A percentile compares a stretch with the other conserved stretches of the same genome.
phyloP scores from a whole-genome alignment of 2,113 vertebrate species.

The Nansenia antarctica region DNA sequence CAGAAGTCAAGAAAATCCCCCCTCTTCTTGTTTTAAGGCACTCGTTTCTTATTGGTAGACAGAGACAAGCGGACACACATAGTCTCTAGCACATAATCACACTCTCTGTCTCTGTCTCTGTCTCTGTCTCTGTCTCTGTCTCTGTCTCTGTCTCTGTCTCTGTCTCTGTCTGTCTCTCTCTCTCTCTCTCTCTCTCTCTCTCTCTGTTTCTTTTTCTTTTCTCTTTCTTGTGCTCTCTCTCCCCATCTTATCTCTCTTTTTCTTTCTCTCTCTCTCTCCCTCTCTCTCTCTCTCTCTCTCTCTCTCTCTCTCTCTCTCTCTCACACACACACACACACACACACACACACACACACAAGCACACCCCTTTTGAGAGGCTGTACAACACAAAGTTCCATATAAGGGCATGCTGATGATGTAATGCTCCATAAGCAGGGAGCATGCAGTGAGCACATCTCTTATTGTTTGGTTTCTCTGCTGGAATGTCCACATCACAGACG shows the following conservation, averaged over 20 bases:
- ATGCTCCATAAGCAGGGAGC: slow-evolving; percentile 88
- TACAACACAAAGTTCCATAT: slow-evolving; percentile 86
- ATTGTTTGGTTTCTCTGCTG: slow-evolving; percentile 89
- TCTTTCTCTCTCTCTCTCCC: not conserved
- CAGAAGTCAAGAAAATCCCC: slow-evolving; percentile 50
- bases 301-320: slow-evolving; percentile 39
- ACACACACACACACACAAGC: slow-evolving; percentile 30
- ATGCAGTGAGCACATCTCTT: slow-evolving; percentile 81
- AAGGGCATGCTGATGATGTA: slow-evolving; percentile 94
- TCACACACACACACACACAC: slow-evolving; percentile 55
- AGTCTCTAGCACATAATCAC: not conserved
- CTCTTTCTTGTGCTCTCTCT: not conserved
- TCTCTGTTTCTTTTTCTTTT: slow-evolving; percentile 24
- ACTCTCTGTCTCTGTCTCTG: not conserved
- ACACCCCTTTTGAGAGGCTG: slow-evolving; percentile 69
- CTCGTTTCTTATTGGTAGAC: slow-evolving; percentile 40
- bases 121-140: slow-evolving; percentile 42
- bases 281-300: slow-evolving; percentile 36
- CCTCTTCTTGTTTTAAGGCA: slow-evolving; percentile 43
- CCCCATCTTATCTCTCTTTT: slow-evolving; percentile 46
- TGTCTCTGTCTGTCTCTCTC: not conserved
- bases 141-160: slow-evolving; percentile 39
- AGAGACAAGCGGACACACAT: slow-evolving; percentile 6
- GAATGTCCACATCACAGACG: slow-evolving; percentile 83
- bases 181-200: slow-evolving; percentile 48